phyloP scores from a whole-genome alignment of 37 sponge, comb jelly and placozoan genomes.

The Hormiphora californensis region DNA sequence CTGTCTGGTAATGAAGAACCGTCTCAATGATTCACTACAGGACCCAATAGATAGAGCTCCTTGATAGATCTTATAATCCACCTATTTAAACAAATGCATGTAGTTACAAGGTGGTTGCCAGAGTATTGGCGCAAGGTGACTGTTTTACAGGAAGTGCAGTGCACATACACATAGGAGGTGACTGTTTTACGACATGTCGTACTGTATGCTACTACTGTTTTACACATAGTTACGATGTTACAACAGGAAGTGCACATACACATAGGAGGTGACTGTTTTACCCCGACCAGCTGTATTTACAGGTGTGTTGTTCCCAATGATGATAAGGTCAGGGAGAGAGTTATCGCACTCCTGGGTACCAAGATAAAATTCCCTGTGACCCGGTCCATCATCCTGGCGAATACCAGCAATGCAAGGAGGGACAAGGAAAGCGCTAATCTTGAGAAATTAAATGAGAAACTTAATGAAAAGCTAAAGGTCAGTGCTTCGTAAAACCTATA shows the following conservation, averaged over 20 bases:
- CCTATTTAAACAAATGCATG: too few relatives aligned
- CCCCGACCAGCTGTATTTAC: constrained; percentile 4
- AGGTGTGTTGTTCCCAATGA: constrained; percentile 51
- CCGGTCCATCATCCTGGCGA: constrained; percentile 47
- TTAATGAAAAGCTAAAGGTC: constrained; percentile 45
- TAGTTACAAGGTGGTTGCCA: too few relatives aligned
- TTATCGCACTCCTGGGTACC: constrained; percentile 38
- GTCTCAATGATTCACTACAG: too few relatives aligned
- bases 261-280: background rate
- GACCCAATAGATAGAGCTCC: too few relatives aligned
- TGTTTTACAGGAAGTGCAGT: too few relatives aligned
- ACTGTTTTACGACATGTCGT: too few relatives aligned
- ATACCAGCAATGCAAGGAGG: constrained; percentile 5
- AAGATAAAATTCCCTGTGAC: constrained; percentile 51
- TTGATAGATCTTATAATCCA: too few relatives aligned
- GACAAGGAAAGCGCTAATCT: constrained; percentile 24
- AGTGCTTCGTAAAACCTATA: background rate
- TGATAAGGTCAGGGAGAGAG: constrained; percentile 40
- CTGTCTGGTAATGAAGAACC: background rate
- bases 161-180: background rate
- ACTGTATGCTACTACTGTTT: background rate
- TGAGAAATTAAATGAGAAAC: constrained; percentile 29
- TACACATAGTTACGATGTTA: too few relatives aligned
- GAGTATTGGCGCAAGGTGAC: too few relatives aligned
- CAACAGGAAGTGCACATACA: too few relatives aligned